Percentiles rank a stretch among this genome's conserved stretches.
phyloP scores from a whole-genome alignment of 2,888 invertebrate genomes.

The Mallateleia sp. region DNA sequence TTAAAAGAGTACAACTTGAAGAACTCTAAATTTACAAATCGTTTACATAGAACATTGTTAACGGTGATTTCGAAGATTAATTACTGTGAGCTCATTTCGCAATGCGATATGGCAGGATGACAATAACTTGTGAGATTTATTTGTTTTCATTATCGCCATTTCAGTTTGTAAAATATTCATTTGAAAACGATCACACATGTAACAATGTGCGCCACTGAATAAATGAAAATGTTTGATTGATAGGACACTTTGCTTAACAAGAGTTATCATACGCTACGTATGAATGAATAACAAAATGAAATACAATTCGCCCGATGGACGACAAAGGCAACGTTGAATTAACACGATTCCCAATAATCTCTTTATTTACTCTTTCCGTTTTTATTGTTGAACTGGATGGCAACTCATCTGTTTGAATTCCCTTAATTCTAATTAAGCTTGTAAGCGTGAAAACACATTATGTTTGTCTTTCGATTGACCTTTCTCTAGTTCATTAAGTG shows the following conservation, averaged over 20 bases:
- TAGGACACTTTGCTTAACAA: conserved; percentile 20
- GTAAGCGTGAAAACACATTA: conserved; percentile 52
- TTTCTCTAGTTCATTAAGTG: conserved; percentile 51
- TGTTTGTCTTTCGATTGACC: not conserved
- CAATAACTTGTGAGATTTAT: conserved; percentile 11
- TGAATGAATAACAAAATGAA: conserved; percentile 59
- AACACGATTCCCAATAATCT: conserved; percentile 24
- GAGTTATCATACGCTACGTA: not conserved
- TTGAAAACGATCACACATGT: conserved; percentile 8
- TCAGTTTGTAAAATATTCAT: conserved; percentile 20
- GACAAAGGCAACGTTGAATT: conserved; percentile 65
- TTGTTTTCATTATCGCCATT: conserved; percentile 2
- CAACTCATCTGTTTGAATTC: conserved; percentile 25
- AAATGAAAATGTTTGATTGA: not conserved
- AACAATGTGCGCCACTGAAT: not conserved
- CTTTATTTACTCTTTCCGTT: not conserved
- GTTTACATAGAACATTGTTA: not conserved
- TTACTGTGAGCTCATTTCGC: conserved; percentile 40
- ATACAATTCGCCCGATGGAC: conserved; percentile 42
- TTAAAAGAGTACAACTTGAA: not conserved
- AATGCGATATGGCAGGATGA: conserved; percentile 37
- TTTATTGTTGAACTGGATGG: conserved; percentile 7
- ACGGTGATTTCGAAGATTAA: too few relatives aligned
- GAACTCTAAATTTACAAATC: not conserved
- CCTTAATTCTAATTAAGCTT: conserved; percentile 69